Evolutionary conservation across 2,797 vertebrate species (phyloP).

Genomic region (Chlorospingus flavigularis): DNA sequence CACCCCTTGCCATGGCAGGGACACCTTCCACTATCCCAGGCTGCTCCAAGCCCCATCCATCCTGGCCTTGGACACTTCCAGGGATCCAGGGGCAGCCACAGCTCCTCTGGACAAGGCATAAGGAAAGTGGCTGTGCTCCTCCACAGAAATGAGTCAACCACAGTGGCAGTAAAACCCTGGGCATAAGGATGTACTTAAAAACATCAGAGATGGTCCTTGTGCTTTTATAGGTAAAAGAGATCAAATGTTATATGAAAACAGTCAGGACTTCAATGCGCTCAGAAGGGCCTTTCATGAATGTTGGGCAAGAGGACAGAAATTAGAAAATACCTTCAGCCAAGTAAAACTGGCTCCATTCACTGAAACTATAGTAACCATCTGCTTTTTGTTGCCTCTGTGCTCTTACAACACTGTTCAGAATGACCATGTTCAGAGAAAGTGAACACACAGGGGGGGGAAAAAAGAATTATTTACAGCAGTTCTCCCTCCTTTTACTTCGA

Average conservation of each 20-base stretch:
- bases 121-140: not conserved
- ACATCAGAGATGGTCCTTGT: conserved; percentile 28
- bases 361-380: conserved; percentile 38
- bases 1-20: not conserved
- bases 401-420: not conserved
- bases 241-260: not conserved
- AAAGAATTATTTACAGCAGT: conserved; percentile 8
- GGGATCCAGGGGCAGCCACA: not conserved
- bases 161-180: not conserved
- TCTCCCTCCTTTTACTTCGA: not conserved
- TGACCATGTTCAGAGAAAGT: not conserved
- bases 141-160: not conserved
- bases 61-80: not conserved
- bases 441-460: accelerated
- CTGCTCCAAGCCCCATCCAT: accelerated
- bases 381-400: conserved; percentile 21
- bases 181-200: conserved; percentile 33
- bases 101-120: not conserved
- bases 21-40: not conserved
- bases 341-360: not conserved
- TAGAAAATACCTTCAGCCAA: conserved; percentile 31
- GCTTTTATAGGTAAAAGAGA: conserved; percentile 31
- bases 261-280: not conserved
- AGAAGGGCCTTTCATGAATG: not conserved
- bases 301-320: conserved; percentile 35